Percentiles rank a stretch among this genome's conserved stretches.
Conservation (phyloP, 2,888 invertebrate species). For the Brachyopa scutellaris region DNA sequence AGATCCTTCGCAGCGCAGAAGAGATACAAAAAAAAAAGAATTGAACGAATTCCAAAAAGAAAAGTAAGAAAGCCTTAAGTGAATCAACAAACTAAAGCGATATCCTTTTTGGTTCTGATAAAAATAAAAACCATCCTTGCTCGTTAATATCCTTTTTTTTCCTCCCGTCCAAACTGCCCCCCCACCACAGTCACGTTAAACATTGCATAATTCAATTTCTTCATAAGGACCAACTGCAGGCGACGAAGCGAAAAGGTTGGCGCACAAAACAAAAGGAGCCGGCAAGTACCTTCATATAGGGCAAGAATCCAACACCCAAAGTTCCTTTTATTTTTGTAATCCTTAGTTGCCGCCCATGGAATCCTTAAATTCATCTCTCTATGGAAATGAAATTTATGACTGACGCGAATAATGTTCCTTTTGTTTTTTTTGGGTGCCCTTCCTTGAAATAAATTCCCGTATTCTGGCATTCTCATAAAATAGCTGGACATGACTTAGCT, state of each 20-base stretch:
- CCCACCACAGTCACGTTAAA: constrained; percentile 11
- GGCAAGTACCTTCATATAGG: not conserved
- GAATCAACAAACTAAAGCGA: constrained; percentile 72
- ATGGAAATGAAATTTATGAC: constrained; percentile 68
- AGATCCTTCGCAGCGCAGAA: constrained; percentile 41
- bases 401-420: constrained; percentile 60
- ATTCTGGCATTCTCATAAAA: constrained; percentile 36
- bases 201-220: constrained; percentile 71
- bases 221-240: constrained; percentile 64
- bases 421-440: constrained; percentile 13
- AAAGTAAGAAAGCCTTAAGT: constrained; percentile 54
- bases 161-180: not conserved
- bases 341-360: constrained; percentile 22
- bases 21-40: not conserved
- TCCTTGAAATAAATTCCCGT: constrained; percentile 29
- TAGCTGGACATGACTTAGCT: constrained; percentile 50
- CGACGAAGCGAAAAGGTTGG: constrained; percentile 41
- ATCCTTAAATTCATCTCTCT: constrained; percentile 66
- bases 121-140: constrained; percentile 40
- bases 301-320: constrained; percentile 48
- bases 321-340: constrained; percentile 6
- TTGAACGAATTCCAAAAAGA: not conserved
- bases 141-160: constrained; percentile 49
- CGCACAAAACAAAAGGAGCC: constrained; percentile 46
- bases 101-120: constrained; percentile 59